Percentiles rank a stretch among this genome's conserved stretches.
phyloP scores from a whole-genome alignment of 2,797 vertebrate genomes.

The Brotogeris chrysoptera region DNA sequence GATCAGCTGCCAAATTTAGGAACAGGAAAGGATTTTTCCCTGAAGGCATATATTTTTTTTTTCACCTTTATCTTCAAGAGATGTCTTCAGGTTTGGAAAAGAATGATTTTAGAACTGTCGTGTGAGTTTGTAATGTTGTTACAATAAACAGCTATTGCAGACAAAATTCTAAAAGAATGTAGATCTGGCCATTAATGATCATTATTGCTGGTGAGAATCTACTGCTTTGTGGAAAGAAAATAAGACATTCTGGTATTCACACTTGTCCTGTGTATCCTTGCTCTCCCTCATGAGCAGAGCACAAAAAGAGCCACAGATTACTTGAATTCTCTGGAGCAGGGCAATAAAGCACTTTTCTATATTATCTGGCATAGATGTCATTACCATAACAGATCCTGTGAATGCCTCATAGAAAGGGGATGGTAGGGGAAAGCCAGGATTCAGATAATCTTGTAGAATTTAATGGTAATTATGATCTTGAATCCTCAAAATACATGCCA shows the following conservation, averaged over 20 bases:
- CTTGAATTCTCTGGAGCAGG: background rate
- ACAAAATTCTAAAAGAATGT: background rate
- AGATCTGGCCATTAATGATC: background rate
- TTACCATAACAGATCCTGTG: background rate
- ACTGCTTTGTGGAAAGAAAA: background rate
- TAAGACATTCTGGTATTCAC: background rate
- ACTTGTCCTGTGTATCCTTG: background rate
- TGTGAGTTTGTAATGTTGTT: background rate
- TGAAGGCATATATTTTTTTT: background rate
- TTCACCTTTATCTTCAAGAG: background rate
- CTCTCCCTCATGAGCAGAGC: background rate
- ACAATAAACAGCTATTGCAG: background rate
- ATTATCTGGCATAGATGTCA: background rate
- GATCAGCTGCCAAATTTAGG: background rate
- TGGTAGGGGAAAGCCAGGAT: background rate
- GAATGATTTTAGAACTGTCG: background rate
- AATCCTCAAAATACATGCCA: background rate
- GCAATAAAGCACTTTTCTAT: background rate
- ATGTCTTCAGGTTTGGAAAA: background rate
- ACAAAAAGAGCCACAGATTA: background rate
- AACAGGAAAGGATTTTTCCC: background rate
- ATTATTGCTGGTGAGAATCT: background rate
- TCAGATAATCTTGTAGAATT: background rate
- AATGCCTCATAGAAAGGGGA: background rate
- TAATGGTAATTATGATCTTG: background rate